Base-by-base conservation (phyloP, 2,888 invertebrate genomes). In the Adela reaumurella region DNA sequence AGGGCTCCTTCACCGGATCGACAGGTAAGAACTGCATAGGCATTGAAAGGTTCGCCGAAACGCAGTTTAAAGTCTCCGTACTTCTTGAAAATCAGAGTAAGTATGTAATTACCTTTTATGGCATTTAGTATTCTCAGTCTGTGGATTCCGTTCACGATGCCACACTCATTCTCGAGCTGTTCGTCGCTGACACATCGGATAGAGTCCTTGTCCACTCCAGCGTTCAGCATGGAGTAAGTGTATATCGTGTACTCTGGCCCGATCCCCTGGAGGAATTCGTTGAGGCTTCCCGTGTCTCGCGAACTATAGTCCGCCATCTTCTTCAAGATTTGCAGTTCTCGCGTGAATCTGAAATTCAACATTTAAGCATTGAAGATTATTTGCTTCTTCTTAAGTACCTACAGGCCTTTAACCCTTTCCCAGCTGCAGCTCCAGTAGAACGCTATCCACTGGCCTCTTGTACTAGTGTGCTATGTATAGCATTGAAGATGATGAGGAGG, bases 271-370 rank as follows among this genome's bases (percentile, higher is more conserved):
- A 98, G 78, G 65, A 94, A 93, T 52, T 86, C 86, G 63, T 94
- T 92, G 55, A 98, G 83, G 65, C 92, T 92, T n/a, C 92, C 90
- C 5, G 90, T 86, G 67, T 98, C 97, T 61, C 92, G 86, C 48
- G 96, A 96, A 54, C 94, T 94, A 68, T 97, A 98, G 67, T 97
- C 97, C 14, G 97, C 94, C 88, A 95, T 93, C 67, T 92, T 91
- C 70, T 97, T 97, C 55, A 98, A 78, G 67, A 90, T 92, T 64
- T 91, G 90, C 54, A 98, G 80, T 74, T 97, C 97, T 60, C 97
- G 81, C 49, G 93, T 89, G 77, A 98, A 97, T 68, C 94, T 87
- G 62, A 8, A 24, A 24, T 24, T 24, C 24, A 24, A 24, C 4
- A 24, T 24, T 24, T n/a, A n/a, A n/a, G n/a, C n/a, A n/a, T n/a